Percentiles rank a stretch among this genome's conserved stretches.
Conservation (phyloP, 2,113 vertebrate species). For the Solea solea region DNA sequence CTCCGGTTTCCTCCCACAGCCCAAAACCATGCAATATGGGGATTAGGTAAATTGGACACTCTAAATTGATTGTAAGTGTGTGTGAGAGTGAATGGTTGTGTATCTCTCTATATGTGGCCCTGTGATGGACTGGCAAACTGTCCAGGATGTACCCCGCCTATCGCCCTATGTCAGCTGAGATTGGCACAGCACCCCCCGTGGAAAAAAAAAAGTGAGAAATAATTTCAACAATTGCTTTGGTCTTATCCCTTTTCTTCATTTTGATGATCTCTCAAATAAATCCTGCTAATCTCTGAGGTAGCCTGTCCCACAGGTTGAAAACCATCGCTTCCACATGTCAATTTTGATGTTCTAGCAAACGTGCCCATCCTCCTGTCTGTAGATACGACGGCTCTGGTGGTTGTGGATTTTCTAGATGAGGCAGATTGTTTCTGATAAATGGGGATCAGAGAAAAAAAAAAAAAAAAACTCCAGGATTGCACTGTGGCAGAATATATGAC, state of each 20-base stretch:
- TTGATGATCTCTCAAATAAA: neutral
- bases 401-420: slow-evolving; percentile 8
- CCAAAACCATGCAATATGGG: too few species aligned
- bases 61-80: too few species aligned
- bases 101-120: too few species aligned
- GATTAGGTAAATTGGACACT: too few species aligned
- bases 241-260: neutral
- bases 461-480: slow-evolving; percentile 3
- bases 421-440: slow-evolving; percentile 39
- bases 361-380: neutral
- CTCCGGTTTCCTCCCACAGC: too few species aligned
- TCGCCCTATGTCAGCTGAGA: too few species aligned
- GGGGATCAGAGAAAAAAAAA: slow-evolving; percentile 12
- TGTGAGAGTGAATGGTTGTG: too few species aligned
- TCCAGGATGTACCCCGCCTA: too few species aligned
- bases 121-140: too few species aligned
- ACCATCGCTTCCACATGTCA: neutral
- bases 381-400: neutral
- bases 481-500: slow-evolving; percentile 29
- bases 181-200: too few species aligned
- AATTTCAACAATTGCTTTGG: neutral
- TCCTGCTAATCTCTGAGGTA: neutral
- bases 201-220: neutral
- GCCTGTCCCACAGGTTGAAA: neutral
- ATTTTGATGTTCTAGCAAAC: neutral